Evolutionary conservation across 2,797 vertebrate genomes (phyloP), one percentile per base, ranked within the genome.

Genomic region (Masticophis lateralis): DNA sequence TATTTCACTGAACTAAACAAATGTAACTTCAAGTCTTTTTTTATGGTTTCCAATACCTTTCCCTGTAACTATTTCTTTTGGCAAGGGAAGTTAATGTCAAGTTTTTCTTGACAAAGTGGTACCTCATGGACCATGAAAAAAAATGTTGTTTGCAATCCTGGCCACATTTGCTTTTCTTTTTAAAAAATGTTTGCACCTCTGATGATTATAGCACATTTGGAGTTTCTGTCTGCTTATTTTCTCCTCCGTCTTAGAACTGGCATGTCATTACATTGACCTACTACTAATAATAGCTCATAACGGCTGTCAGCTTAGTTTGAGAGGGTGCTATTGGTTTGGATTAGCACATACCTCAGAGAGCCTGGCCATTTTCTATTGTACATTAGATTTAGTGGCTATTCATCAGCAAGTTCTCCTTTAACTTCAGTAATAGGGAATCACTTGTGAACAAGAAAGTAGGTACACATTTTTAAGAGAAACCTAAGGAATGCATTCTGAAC

Each of bases 71-170:
- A 7, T 61, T 87, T 79, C 18, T 94, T n/a, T 90, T 96, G 94
- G 91, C 92, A 66, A 56, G 88, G 32, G 13, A 43, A 89, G 12
- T 86, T 55, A 25, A 1, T 59, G 55, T 16, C 91, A 94, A 2
- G 3, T 7, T 92, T 96, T 91, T 96, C 86, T 93, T 88, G 94
- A 95, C 89, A 96, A 47, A 83, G 94, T 37, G 60, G 9, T 74
- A 94, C 28, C 90, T 89, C 7, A 9, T 8, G 92, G 93, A 92
- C 93, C 95, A 87, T 47, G 74, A 32, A 94, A 93, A 96, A 95
- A 92, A 93, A 63, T 0, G 4, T 43, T 79, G 51, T 0, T 47
- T 4, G 18, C 12, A 47, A 89, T 92, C 83, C 61, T 47, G 91
- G 22, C 0, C 57, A 22, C 8, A 83, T 92, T 90, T 92, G 92